A percentile compares a stretch with the other conserved stretches of the same genome.
Evolutionary conservation across 2,797 vertebrate genomes (phyloP).

Genomic region (Nyctibius grandis): DNA sequence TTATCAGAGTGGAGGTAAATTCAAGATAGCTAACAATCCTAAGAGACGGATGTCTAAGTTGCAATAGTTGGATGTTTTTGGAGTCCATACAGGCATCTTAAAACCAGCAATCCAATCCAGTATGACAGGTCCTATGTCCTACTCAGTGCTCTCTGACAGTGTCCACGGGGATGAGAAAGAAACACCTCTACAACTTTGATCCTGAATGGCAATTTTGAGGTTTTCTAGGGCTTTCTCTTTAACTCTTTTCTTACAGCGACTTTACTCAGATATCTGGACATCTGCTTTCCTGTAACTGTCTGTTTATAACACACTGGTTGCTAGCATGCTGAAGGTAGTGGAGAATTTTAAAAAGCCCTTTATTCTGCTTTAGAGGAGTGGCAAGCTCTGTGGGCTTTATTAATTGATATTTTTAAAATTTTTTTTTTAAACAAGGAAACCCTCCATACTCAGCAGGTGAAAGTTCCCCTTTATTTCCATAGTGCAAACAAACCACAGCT

Average conservation of each 20-base stretch:
- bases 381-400: background rate
- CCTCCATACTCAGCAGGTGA: background rate
- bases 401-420: background rate
- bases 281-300: background rate
- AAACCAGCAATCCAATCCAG: background rate
- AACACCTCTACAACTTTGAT: background rate
- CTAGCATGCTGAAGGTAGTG: background rate
- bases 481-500: background rate
- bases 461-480: background rate
- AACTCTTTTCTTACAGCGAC: background rate
- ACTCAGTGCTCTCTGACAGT: background rate
- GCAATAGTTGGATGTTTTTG: background rate
- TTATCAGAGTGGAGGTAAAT: background rate
- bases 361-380: background rate
- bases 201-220: background rate
- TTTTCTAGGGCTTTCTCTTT: background rate
- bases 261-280: background rate
- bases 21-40: background rate
- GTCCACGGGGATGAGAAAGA: background rate
- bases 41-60: background rate
- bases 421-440: background rate
- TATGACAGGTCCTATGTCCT: background rate
- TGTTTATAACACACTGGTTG: background rate
- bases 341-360: background rate
- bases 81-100: background rate